Conservation (phyloP, 2,888 invertebrate genomes). For the Nephrotoma appendiculata region DNA sequence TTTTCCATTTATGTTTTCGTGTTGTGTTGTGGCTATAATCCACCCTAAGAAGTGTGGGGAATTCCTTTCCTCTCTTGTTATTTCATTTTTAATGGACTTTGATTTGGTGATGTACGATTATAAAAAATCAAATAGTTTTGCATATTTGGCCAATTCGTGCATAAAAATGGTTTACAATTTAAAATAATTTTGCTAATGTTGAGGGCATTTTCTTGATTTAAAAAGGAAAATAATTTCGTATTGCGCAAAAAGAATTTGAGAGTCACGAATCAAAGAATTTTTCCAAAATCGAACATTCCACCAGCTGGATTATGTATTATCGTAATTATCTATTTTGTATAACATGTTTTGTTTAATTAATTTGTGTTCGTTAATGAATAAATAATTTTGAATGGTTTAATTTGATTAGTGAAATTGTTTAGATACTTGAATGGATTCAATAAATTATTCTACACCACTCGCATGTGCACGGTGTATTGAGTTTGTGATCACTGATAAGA, state of each 20-base stretch:
- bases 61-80: background rate
- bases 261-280: background rate
- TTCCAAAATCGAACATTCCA: background rate
- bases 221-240: background rate
- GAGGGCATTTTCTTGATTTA: background rate
- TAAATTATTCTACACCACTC: background rate
- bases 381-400: background rate
- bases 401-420: background rate
- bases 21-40: background rate
- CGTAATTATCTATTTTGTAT: background rate
- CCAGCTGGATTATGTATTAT: background rate
- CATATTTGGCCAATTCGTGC: background rate
- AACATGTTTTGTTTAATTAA: background rate
- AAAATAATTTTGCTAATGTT: background rate
- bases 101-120: background rate
- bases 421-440: background rate
- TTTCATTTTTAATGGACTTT: background rate
- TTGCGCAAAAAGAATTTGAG: background rate
- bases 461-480: background rate
- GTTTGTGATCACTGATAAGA: background rate
- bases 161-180: background rate
- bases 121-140: background rate
- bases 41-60: background rate
- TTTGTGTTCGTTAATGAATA: background rate
- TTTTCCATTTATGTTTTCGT: background rate